phyloP scores from a whole-genome alignment of 2,888 invertebrate species.

The Leptura quadrifasciata region DNA sequence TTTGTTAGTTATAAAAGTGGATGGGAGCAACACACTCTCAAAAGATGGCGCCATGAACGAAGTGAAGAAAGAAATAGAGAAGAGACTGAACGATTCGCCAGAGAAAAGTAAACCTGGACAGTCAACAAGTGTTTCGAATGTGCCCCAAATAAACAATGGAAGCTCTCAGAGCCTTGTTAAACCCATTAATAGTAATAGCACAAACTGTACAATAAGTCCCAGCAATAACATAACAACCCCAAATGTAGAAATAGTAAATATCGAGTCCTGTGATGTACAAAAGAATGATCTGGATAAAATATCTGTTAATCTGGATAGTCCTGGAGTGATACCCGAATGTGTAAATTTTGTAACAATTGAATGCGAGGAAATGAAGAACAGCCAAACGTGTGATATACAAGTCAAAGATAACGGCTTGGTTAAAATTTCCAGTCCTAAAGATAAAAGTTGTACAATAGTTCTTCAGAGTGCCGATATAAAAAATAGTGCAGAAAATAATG shows the following conservation, averaged over 20 bases:
- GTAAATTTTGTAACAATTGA: neutral
- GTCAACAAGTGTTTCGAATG: neutral
- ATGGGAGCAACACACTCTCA: constrained; percentile 19
- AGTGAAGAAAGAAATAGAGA: constrained; percentile 16
- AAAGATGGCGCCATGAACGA: constrained; percentile 18
- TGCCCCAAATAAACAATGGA: neutral
- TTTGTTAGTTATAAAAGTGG: constrained; percentile 32
- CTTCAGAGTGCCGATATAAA: neutral
- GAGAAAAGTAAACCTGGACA: neutral
- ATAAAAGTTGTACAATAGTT: neutral
- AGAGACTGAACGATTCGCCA: neutral
- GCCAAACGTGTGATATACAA: neutral
- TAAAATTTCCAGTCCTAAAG: constrained; percentile 4
- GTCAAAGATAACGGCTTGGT: neutral
- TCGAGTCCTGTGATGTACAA: neutral
- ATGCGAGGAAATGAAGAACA: neutral
- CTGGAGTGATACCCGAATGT: neutral
- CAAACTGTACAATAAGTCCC: neutral
- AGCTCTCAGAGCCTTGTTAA: neutral
- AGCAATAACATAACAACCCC: neutral
- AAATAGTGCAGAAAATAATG: neutral
- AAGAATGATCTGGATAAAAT: neutral
- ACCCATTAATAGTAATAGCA: neutral
- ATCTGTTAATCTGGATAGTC: neutral
- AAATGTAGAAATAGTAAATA: neutral